Conservation (phyloP, 2,888 invertebrate species). For the Tinea semifulvella region DNA sequence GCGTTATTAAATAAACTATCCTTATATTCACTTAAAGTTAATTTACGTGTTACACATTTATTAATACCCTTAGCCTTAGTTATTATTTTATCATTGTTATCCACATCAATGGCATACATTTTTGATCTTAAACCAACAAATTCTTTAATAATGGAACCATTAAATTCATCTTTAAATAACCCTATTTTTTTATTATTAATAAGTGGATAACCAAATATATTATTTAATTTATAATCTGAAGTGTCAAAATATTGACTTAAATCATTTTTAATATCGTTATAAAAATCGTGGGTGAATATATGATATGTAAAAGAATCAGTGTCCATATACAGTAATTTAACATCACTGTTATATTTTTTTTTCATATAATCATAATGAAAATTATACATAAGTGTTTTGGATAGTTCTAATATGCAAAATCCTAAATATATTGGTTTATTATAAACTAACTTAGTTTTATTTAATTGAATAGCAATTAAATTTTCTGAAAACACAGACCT, state of each 20-base stretch:
- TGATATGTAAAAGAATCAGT: constrained; percentile 25
- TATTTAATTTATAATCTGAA: constrained; percentile 25
- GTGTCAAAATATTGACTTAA: constrained; percentile 22
- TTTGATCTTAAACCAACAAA: constrained; percentile 26
- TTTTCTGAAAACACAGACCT: constrained; percentile 28
- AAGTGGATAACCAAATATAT: constrained; percentile 24
- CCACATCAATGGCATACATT: constrained; percentile 24
- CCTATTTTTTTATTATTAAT: constrained; percentile 26
- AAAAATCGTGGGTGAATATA: constrained; percentile 22
- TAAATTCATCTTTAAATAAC: constrained; percentile 26
- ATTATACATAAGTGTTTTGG: constrained; percentile 23
- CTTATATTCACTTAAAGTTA: constrained; percentile 20
- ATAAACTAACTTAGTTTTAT: constrained; percentile 19
- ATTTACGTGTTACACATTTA: constrained; percentile 20
- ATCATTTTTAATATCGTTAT: constrained; percentile 23
- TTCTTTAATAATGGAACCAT: constrained; percentile 22
- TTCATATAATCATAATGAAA: constrained; percentile 21
- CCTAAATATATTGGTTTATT: constrained; percentile 23
- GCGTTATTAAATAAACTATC: constrained; percentile 15
- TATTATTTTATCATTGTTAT: constrained; percentile 15
- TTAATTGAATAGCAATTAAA: constrained; percentile 24
- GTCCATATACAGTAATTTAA: constrained; percentile 21
- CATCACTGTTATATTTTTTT: constrained; percentile 18
- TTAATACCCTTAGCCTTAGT: constrained; percentile 23
- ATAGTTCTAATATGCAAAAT: constrained; percentile 21